phyloP scores from a whole-genome alignment of 1,140 invertebrate genomes.

The Cyphomyrmex costatus region DNA sequence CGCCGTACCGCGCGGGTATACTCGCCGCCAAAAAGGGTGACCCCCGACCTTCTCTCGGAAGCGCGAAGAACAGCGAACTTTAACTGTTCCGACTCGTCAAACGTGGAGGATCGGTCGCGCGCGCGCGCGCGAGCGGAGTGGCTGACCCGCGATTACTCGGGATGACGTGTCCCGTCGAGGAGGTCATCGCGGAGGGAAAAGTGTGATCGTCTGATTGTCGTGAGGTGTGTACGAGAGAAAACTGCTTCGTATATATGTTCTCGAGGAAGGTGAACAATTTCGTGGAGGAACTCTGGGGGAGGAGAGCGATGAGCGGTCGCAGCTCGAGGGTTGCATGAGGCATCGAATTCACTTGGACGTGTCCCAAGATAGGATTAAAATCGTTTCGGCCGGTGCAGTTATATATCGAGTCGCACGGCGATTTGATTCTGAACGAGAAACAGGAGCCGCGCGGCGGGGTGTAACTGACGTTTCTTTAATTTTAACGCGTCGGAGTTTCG shows the following conservation, averaged over 20 bases:
- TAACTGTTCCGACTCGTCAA: background rate
- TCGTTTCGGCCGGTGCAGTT: background rate
- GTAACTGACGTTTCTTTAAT: constrained; percentile 9
- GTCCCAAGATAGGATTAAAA: background rate
- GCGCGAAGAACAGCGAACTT: background rate
- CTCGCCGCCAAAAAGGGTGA: background rate
- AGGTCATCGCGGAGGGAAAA: background rate
- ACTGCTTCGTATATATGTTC: background rate
- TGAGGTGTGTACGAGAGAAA: background rate
- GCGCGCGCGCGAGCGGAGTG: background rate
- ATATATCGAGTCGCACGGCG: background rate
- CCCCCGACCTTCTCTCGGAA: background rate
- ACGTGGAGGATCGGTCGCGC: background rate
- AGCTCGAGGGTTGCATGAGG: background rate
- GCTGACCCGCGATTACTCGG: background rate
- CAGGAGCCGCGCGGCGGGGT: background rate
- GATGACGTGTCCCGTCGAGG: background rate
- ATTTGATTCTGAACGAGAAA: background rate
- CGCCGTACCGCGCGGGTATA: background rate
- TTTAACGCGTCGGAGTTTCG: background rate
- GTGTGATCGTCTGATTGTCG: background rate
- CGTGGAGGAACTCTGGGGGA: background rate
- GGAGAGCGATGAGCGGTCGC: background rate
- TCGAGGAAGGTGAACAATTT: background rate
- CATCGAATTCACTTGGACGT: background rate